Evolutionary conservation across 1,140 invertebrate genomes (phyloP).

Genomic region (Metaphire vulgaris): DNA sequence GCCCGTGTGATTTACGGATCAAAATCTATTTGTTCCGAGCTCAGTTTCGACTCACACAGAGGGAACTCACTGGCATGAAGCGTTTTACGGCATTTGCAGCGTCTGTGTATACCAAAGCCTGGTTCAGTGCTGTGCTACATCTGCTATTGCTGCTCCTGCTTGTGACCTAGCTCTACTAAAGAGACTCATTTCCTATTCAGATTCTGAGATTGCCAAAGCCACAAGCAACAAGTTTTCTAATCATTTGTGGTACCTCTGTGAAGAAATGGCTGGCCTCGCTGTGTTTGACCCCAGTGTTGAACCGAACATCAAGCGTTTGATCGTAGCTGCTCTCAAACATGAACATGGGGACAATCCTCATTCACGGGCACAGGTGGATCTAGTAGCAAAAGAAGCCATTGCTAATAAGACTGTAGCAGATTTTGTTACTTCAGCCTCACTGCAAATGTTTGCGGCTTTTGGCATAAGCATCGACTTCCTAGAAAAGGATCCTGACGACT

Average conservation of each 20-base stretch:
- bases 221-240: background rate
- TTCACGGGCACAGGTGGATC: background rate
- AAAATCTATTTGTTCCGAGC: constrained; percentile 46
- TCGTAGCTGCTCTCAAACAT: background rate
- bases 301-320: background rate
- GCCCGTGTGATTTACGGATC: constrained; percentile 47
- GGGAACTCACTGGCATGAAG: background rate
- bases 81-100: background rate
- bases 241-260: constrained; percentile 5
- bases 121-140: background rate
- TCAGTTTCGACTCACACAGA: constrained; percentile 36
- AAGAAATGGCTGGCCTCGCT: background rate
- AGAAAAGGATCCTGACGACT: background rate
- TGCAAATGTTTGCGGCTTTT: background rate
- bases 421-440: background rate
- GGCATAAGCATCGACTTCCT: background rate
- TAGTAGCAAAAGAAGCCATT: background rate
- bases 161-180: background rate
- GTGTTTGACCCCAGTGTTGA: background rate
- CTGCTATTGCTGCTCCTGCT: background rate
- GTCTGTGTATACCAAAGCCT: background rate
- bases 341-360: background rate
- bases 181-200: background rate
- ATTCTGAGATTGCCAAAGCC: background rate
- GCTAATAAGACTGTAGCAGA: background rate